Evolutionary conservation across 1,140 invertebrate genomes (phyloP).

Genomic region (Eupeodes corollae): DNA sequence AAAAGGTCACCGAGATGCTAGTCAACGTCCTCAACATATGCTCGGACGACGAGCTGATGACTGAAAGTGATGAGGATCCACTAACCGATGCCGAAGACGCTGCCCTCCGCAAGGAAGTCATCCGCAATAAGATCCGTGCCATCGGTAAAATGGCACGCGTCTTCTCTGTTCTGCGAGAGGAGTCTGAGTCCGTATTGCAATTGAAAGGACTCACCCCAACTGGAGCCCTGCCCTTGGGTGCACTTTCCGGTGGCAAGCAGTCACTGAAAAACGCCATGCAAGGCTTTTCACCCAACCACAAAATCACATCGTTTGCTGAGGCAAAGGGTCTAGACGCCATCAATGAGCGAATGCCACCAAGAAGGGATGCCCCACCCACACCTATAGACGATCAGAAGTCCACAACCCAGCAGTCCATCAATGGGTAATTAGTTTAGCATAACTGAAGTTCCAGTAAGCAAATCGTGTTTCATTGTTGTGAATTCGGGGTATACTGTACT

Average conservation of each 20-base stretch:
- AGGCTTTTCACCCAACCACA: slow-evolving; percentile 94
- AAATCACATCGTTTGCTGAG: slow-evolving; percentile 94
- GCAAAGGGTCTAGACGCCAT: slow-evolving; percentile 95
- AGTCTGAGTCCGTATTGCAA: slow-evolving; percentile 95
- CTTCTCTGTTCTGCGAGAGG: slow-evolving; percentile 90
- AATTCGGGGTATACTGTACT: no score
- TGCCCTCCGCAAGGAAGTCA: slow-evolving; percentile 95
- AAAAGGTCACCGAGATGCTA: slow-evolving; percentile 99
- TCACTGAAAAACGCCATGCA: slow-evolving; percentile 90
- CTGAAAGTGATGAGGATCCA: slow-evolving; percentile 54
- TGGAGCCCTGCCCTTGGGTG: slow-evolving; percentile 87
- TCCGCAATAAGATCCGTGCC: slow-evolving; percentile 95
- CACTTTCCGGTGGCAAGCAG: slow-evolving; percentile 88
- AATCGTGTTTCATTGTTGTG: no score
- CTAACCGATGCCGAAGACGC: slow-evolving; percentile 55
- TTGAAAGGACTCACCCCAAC: slow-evolving; percentile 96
- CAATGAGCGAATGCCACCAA: slow-evolving; percentile 96
- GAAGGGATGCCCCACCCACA: slow-evolving; percentile 68
- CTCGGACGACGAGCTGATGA: slow-evolving; percentile 96
- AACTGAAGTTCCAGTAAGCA: no score
- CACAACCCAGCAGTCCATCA: no score
- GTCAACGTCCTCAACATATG: slow-evolving; percentile 99
- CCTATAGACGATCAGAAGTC: slow-evolving; percentile 33
- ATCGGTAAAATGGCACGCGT: slow-evolving; percentile 99
- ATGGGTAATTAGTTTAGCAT: no score